Percentiles rank a stretch among this genome's conserved stretches.
phyloP scores from a whole-genome alignment of 2,888 invertebrate species.

The Disparrhopalites patrizii region DNA sequence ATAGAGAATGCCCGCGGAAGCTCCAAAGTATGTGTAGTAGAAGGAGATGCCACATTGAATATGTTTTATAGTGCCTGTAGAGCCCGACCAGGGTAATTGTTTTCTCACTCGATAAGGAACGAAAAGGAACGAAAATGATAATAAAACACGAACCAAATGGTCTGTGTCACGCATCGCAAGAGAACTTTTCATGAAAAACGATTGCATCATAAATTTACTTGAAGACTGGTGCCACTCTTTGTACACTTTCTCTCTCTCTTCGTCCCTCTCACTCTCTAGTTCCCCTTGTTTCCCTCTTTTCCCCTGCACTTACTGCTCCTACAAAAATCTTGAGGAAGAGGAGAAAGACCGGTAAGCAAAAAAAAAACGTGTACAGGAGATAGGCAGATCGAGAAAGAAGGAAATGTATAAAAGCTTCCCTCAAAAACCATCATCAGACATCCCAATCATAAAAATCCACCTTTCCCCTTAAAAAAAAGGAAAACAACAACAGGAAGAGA shows the following conservation, averaged over 20 bases:
- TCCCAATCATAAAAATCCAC: conserved; percentile 25
- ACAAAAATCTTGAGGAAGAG: conserved; percentile 27
- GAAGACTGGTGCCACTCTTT: conserved; percentile 19
- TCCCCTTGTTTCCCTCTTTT: no score
- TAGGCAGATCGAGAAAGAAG: neutral
- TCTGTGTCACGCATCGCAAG: conserved; percentile 34
- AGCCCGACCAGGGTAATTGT: conserved; percentile 29
- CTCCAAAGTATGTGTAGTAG: neutral
- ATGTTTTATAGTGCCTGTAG: conserved; percentile 18
- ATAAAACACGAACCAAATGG: conserved; percentile 35
- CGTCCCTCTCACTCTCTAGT: no score
- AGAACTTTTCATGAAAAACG: conserved; percentile 36
- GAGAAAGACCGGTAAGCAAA: neutral
- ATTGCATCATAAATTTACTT: conserved; percentile 32
- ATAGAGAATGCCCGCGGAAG: neutral
- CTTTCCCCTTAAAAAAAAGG: neutral
- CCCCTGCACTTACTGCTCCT: conserved; percentile 24
- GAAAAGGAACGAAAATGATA: conserved; percentile 29
- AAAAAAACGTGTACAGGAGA: neutral
- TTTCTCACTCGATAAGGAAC: conserved; percentile 34
- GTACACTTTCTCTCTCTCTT: no score
- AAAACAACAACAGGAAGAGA: neutral
- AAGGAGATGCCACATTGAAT: conserved; percentile 18
- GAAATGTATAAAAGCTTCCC: no score
- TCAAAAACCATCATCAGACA: conserved; percentile 21